phyloP scores from a whole-genome alignment of 2,113 vertebrate genomes.

The Heterotilapia buettikoferi region DNA sequence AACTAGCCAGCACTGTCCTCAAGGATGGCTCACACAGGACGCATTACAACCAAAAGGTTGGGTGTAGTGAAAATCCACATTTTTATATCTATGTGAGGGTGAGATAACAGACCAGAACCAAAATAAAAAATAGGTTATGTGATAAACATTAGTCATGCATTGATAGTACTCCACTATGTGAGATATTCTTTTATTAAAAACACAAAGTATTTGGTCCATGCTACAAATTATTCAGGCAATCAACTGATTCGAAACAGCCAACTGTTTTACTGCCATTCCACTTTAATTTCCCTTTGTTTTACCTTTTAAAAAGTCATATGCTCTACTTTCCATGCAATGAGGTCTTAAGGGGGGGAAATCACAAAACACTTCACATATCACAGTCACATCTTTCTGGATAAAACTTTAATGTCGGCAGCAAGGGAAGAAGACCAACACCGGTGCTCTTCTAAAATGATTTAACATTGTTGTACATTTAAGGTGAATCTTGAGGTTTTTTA shows the following conservation, averaged over 20 bases:
- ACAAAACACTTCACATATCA: background rate
- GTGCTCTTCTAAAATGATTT: background rate
- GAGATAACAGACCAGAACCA: background rate
- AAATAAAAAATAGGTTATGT: background rate
- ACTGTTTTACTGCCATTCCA: background rate
- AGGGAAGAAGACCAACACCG: background rate
- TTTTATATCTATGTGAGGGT: background rate
- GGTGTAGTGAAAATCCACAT: background rate
- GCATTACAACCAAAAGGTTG: background rate
- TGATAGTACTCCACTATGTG: background rate
- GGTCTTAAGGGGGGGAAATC: background rate
- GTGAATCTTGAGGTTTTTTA: background rate
- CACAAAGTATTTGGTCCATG: background rate
- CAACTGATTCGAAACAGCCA: background rate
- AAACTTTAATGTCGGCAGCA: background rate
- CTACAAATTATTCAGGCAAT: background rate
- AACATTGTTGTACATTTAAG: background rate
- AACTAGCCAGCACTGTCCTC: conserved; percentile 47
- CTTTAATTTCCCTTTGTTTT: background rate
- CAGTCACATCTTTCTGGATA: background rate
- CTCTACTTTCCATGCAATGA: background rate
- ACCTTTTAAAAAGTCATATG: background rate
- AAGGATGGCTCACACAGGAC: conserved; percentile 33
- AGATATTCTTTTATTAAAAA: background rate
- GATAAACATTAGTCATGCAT: background rate